Percentiles rank a stretch among this genome's conserved stretches.
phyloP scores from a whole-genome alignment of 2,797 vertebrate genomes.

The Aphelocoma californica region DNA sequence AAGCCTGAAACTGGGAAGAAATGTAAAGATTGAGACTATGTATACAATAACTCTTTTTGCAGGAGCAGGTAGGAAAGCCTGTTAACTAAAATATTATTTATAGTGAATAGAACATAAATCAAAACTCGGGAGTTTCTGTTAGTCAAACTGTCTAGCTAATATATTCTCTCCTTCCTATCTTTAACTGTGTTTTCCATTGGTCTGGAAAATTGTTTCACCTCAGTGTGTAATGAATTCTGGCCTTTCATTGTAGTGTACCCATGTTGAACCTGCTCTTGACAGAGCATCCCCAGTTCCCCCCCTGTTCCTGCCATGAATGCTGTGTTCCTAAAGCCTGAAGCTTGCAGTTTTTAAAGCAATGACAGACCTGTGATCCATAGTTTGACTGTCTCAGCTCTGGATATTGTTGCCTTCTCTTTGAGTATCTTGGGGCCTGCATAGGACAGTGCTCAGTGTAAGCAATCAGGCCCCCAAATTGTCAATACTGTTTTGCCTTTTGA shows the following conservation, averaged over 20 bases:
- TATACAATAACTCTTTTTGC: neutral
- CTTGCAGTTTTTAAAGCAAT: neutral
- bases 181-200: neutral
- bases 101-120: neutral
- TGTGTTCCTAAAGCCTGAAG: neutral
- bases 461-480: neutral
- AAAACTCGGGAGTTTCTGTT: neutral
- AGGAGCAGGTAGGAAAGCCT: neutral
- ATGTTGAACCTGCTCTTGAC: neutral
- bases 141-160: neutral
- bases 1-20: neutral
- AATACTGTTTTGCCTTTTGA: neutral
- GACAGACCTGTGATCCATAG: neutral
- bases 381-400: neutral
- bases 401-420: neutral
- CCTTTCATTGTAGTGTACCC: neutral
- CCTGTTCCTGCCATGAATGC: neutral
- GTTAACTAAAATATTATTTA: neutral
- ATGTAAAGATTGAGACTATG: neutral
- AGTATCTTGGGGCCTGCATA: neutral
- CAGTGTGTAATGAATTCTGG: neutral
- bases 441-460: neutral
- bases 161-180: neutral
- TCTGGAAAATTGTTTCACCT: neutral
- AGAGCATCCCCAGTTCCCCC: neutral